Evolutionary conservation across 2,888 invertebrate genomes (phyloP), one percentile per base, ranked within the genome.

Genomic region (Synergus gifuensis): DNA sequence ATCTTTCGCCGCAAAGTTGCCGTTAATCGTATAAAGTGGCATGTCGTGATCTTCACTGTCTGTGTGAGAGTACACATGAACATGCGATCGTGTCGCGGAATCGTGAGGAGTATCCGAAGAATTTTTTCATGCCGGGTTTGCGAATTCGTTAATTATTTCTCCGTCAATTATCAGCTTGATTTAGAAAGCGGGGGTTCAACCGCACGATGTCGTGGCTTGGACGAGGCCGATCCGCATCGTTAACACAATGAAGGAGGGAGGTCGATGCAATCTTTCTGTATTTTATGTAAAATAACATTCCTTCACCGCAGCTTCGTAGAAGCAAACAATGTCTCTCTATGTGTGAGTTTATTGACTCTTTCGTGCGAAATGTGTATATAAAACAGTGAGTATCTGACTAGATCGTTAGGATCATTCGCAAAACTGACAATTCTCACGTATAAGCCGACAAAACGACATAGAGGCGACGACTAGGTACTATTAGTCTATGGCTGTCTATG

Each of bases 401-500:
- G 18, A 54, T 36, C 9, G n/a, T 73, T 49, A 49, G 16, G 73
- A 40, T 54, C 36, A n/a, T 76, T 63, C 49, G 36, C 58, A 73
- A 76, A 54, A 36, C 40, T 28, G 46, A 69, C 28, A 8, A 73
- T 18, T 73, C 54, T 73, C 83, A 84, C 82, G 82, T 54, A 73
- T 9, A 36, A 54, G 40, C 40, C 54, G 40, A 73, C n/a, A 73
- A 49, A 83, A 84, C 84, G 85, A 86, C 85, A 86, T 84, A 79
- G 87, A 84, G 83, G 82, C 84, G 80, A 81, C 83, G 84, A 84
- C 83, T 79, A 76, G 81, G 77, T 82, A 85, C 88, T 85, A 88
- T 90, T 88, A 88, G 88, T 82, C 85, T 82, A 28, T 28, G 28
- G 28, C 28, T 28, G 28, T 28, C 28, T 28, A 44, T 54, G 87